Base-by-base conservation (phyloP, 2,888 invertebrate genomes). In the Tineola bisselliella region DNA sequence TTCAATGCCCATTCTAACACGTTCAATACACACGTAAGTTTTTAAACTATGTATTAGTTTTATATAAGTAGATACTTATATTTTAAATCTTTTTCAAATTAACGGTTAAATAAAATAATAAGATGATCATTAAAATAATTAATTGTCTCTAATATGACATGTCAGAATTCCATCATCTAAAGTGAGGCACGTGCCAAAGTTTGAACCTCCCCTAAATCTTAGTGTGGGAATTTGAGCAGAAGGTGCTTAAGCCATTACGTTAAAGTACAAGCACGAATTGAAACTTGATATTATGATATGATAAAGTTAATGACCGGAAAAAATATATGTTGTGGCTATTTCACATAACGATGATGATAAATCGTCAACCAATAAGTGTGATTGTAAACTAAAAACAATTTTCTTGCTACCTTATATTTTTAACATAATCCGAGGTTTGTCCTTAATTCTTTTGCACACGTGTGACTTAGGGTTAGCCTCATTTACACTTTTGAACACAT, bases 241-340 rank as follows among this genome's bases (percentile, higher is more conserved):
- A 18, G 54, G 54, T 25, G 54, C 25, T 54, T 25, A 25, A 54
- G 17, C 54, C 54, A 54, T 54, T 54, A 54, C 25, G 54, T 54
- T 17, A 15, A 48, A 17, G 13, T 17, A 18, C 17, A 54, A 25
- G 10, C 54, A 25, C 19, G 54, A 54, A 54, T n/a, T 4, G 54
- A 54, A 54, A 54, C 54, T 25, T 12, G 54, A 54, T 54, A 25
- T 54, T 54, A 25, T 54, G 54, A 54, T n/a, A 54, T 25, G 54
- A 54, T 54, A 54, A 48, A 54, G 19, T 54, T 54, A 54, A 54
- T 54, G 54, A 54, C 54, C 54, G 54, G 25, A 54, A 54, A 54
- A 54, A 54, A 25, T 54, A 54, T 54, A n/a, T 38, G 43, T 43
- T 43, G 43, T 48, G 13, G 15, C 15, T 17, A 48, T 48, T 48